These are phyloP conservation scores for Sula dactylatra DNA, from an alignment of 2,113 vertebrate genomes.

Conservation along the genomic window DNA sequence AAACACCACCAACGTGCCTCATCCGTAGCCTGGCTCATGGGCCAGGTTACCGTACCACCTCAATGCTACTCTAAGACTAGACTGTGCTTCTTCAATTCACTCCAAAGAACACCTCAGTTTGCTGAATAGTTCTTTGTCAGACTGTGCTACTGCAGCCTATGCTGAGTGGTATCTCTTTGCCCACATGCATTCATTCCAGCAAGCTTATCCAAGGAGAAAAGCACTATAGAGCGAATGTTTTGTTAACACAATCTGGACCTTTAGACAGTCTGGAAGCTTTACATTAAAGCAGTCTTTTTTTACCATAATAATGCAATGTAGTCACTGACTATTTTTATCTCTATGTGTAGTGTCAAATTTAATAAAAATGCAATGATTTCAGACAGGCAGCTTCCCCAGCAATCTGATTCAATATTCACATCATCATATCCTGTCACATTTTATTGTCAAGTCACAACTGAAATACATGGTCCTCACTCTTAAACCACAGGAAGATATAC, in stretches of 20 bases:
- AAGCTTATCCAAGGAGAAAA: not conserved
- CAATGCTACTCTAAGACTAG: not conserved
- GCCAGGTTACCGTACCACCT: not conserved
- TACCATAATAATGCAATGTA: not conserved
- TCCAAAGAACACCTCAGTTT: not conserved
- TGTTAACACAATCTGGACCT: not conserved
- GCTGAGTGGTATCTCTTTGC: not conserved
- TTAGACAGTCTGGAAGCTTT: not conserved
- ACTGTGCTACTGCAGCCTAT: not conserved
- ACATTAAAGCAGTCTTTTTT: not conserved
- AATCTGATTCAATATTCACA: slow-evolving; percentile 21
- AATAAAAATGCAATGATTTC: slow-evolving; percentile 3
- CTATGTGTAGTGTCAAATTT: not conserved
- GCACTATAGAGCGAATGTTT: not conserved
- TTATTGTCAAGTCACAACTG: not conserved
- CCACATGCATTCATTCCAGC: not conserved
- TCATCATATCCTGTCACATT: not conserved
- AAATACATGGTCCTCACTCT: not conserved
- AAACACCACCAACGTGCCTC: rapidly evolving
- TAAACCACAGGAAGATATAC: not conserved
- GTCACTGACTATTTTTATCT: slow-evolving; percentile 3
- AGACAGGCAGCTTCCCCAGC: not conserved
- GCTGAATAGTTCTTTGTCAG: not conserved
- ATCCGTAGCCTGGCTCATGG: rapidly evolving
- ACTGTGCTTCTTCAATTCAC: not conserved